Evolutionary conservation across 2,113 vertebrate genomes (phyloP).

Genomic region (Neotoma lepida): DNA sequence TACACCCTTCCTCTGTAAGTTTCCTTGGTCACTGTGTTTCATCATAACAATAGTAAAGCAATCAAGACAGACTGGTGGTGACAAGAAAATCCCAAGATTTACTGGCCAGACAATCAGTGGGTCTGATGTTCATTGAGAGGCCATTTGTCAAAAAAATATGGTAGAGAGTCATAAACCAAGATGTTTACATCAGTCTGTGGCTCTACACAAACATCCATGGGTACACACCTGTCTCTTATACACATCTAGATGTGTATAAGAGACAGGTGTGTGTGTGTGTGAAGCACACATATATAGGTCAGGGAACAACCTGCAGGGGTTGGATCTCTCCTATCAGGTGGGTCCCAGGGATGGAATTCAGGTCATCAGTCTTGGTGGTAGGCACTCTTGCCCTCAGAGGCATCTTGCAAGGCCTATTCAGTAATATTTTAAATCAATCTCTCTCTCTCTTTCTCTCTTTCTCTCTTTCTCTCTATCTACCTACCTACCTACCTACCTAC

Average conservation of each 20-base stretch:
- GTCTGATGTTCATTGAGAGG: too few species aligned
- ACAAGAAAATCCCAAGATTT: background rate
- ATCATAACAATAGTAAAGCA: background rate
- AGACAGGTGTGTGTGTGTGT: background rate
- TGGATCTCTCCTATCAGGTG: background rate
- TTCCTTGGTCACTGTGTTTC: background rate
- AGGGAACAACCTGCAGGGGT: background rate
- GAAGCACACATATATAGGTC: background rate
- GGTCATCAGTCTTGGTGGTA: background rate
- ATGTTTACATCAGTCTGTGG: background rate
- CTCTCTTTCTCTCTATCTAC: background rate
- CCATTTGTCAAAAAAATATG: background rate
- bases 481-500: background rate
- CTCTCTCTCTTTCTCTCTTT: background rate
- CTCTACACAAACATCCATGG: background rate
- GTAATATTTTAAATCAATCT: conserved; percentile 66
- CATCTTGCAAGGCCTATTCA: conserved; percentile 20
- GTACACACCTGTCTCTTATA: too few species aligned
- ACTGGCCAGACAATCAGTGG: background rate
- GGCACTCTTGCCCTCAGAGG: background rate
- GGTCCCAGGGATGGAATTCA: background rate
- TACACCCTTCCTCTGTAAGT: background rate
- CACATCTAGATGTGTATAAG: too few species aligned
- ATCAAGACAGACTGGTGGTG: background rate
- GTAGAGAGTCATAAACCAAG: background rate